Percentiles rank a stretch among this genome's conserved stretches.
Conservation (phyloP, 2,888 invertebrate species). For the Eudasyphora cyanicolor region DNA sequence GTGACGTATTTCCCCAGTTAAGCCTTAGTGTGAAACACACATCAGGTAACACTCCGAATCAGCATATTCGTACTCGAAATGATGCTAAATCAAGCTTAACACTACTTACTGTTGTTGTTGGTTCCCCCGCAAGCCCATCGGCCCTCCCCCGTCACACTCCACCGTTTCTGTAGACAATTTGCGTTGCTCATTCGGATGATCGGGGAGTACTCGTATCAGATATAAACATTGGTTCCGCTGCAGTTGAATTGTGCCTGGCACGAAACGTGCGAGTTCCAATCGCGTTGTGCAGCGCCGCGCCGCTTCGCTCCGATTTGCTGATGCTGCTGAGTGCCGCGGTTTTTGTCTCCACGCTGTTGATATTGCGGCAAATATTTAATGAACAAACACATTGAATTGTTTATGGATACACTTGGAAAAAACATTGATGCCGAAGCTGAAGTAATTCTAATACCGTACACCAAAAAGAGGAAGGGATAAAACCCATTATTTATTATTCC, state of each 20-base stretch:
- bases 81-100: conserved; percentile 6
- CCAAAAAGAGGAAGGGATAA: no score
- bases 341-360: background rate
- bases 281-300: background rate
- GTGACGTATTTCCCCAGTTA: background rate
- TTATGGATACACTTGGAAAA: background rate
- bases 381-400: background rate
- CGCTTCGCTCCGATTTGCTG: background rate
- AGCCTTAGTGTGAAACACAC: background rate
- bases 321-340: conserved; percentile 10
- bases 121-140: background rate
- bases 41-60: background rate
- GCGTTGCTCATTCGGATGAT: conserved; percentile 9
- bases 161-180: conserved; percentile 2
- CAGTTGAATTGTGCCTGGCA: conserved; percentile 62
- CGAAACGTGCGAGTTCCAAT: conserved; percentile 60
- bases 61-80: no score
- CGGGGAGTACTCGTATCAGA: conserved; percentile 30
- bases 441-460: no score
- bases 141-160: background rate
- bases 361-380: conserved; percentile 1
- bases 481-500: no score
- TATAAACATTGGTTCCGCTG: conserved; percentile 52
- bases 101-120: background rate
- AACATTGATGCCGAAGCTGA: no score